Percentiles rank a stretch among this genome's conserved stretches.
These are phyloP conservation scores for Malthinus flaveolus DNA, from an alignment of 2,888 invertebrate species.

Conservation along the genomic window DNA sequence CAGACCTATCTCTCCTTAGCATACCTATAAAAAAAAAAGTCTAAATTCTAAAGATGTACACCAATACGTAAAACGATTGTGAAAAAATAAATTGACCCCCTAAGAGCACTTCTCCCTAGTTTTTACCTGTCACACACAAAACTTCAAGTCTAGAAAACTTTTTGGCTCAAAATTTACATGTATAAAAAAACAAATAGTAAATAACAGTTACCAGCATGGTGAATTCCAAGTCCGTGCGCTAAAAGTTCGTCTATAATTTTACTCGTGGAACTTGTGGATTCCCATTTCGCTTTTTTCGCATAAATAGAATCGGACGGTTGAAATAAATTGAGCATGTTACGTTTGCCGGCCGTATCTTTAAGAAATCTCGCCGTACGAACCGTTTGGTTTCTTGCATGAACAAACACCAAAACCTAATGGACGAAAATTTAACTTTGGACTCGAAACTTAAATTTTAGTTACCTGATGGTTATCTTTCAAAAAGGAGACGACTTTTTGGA, in stretches of 20 bases:
- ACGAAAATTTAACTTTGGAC: neutral
- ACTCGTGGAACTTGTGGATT: constrained; percentile 66
- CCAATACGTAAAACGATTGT: too few species aligned
- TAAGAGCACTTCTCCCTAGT: too few species aligned
- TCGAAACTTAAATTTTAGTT: constrained; percentile 2
- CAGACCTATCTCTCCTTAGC: constrained; percentile 37
- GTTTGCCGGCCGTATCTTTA: constrained; percentile 78
- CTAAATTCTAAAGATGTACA: too few species aligned
- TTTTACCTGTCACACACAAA: too few species aligned
- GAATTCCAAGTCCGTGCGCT: constrained; percentile 85
- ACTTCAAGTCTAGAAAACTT: too few species aligned
- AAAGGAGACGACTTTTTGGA: constrained; percentile 87
- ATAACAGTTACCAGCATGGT: constrained; percentile 89
- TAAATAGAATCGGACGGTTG: constrained; percentile 68
- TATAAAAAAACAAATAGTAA: neutral
- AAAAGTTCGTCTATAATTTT: constrained; percentile 84
- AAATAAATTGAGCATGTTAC: constrained; percentile 72
- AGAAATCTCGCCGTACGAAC: constrained; percentile 84
- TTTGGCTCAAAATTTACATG: too few species aligned
- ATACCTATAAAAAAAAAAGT: constrained; percentile 35
- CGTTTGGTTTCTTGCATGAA: constrained; percentile 97
- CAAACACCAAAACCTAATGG: constrained; percentile 85
- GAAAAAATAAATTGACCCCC: too few species aligned
- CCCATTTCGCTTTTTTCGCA: constrained; percentile 70
- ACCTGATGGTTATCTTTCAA: constrained; percentile 86